These are phyloP conservation scores for Macrophya alboannulata DNA, from an alignment of 2,888 invertebrate species.

Conservation along the genomic window DNA sequence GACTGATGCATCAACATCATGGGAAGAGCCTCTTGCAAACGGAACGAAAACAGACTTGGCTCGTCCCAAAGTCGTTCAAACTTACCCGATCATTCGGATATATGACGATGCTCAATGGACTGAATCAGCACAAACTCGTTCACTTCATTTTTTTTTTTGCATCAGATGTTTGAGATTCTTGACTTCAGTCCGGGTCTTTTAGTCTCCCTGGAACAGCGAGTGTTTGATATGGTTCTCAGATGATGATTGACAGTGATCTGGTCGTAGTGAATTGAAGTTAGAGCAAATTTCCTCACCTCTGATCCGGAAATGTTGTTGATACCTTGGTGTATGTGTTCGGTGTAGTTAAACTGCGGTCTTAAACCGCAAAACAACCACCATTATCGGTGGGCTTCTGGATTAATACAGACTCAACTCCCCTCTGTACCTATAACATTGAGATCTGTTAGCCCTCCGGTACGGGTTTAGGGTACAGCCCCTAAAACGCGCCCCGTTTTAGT, in stretches of 20 bases:
- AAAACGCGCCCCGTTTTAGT: slow-evolving; percentile 39
- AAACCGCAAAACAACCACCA: slow-evolving; percentile 43
- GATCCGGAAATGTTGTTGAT: background rate
- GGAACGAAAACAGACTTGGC: background rate
- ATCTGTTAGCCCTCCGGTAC: slow-evolving; percentile 14
- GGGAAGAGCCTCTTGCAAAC: background rate
- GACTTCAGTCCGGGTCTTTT: background rate
- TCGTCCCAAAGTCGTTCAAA: background rate
- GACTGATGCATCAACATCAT: background rate
- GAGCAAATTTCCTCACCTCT: background rate
- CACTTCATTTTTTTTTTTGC: background rate
- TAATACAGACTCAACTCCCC: background rate
- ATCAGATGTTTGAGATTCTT: background rate
- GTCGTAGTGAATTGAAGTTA: background rate
- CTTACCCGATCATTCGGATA: background rate
- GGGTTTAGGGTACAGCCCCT: slow-evolving; percentile 10
- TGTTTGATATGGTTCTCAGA: background rate
- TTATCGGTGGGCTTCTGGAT: slow-evolving; percentile 20
- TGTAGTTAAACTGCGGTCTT: background rate
- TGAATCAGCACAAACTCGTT: background rate
- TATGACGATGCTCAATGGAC: background rate
- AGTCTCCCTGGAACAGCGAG: background rate
- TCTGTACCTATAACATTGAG: background rate
- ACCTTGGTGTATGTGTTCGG: background rate
- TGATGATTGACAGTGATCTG: background rate